These are phyloP conservation scores for Terebella lapidaria DNA, from an alignment of 2,888 invertebrate genomes.

Conservation along the genomic window DNA sequence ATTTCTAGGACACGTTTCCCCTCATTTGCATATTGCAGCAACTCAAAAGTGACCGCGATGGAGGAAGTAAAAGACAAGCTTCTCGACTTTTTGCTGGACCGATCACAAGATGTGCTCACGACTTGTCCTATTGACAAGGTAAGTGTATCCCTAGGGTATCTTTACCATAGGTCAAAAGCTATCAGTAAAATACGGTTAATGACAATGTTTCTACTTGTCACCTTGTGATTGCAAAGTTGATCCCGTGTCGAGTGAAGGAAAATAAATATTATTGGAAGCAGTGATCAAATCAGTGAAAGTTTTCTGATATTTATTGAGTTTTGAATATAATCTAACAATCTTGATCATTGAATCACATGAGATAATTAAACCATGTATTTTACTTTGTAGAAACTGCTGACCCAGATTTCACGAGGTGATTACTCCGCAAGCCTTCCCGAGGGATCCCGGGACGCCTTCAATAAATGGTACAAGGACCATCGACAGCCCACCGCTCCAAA, in stretches of 20 bases:
- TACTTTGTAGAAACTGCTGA: slow-evolving; percentile 58
- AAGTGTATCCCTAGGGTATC: slow-evolving; percentile 61
- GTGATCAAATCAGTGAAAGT: too few species aligned
- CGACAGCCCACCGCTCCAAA: slow-evolving; percentile 16
- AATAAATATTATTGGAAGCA: too few species aligned
- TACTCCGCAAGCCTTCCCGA: slow-evolving; percentile 64
- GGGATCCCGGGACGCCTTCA: slow-evolving; percentile 80
- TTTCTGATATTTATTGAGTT: too few species aligned
- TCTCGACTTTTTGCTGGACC: slow-evolving; percentile 77
- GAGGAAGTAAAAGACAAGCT: slow-evolving; percentile 76
- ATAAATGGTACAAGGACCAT: slow-evolving; percentile 73
- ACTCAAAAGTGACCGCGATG: not conserved
- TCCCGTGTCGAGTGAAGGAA: too few species aligned
- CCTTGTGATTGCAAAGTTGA: too few species aligned
- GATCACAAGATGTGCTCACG: slow-evolving; percentile 80
- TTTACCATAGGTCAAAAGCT: too few species aligned
- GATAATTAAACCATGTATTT: too few species aligned
- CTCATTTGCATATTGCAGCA: slow-evolving; percentile 2
- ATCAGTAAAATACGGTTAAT: too few species aligned
- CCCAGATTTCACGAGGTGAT: slow-evolving; percentile 72
- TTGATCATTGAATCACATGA: too few species aligned
- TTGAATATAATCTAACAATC: too few species aligned
- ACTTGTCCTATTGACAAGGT: slow-evolving; percentile 96
- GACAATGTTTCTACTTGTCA: too few species aligned
- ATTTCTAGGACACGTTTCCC: too few species aligned